Conservation (phyloP, 2,888 invertebrate species). For the Euzophera pinguis region DNA sequence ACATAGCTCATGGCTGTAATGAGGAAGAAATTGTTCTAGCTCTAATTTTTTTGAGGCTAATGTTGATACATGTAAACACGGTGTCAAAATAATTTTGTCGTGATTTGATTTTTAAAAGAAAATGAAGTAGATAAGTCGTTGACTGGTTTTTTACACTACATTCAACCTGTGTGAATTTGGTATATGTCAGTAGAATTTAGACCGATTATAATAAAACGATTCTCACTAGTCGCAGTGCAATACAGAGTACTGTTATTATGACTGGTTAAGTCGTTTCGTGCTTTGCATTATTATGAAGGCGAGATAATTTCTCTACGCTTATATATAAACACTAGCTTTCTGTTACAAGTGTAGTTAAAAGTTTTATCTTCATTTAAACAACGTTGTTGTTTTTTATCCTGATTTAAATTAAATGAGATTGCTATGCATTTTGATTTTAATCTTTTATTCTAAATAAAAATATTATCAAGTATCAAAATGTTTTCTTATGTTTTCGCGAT, state of each 20-base stretch:
- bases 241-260: slow-evolving; percentile 34
- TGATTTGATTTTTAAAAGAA: too few species aligned
- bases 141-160: background rate
- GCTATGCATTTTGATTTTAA: slow-evolving; percentile 16
- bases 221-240: slow-evolving; percentile 31
- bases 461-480: too few species aligned
- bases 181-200: slow-evolving; percentile 31
- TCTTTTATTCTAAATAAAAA: background rate
- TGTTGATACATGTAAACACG: too few species aligned
- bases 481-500: too few species aligned
- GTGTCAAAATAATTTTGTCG: too few species aligned
- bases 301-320: slow-evolving; percentile 34
- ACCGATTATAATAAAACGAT: slow-evolving; percentile 41
- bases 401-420: too few species aligned
- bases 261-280: slow-evolving; percentile 24
- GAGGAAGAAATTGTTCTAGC: too few species aligned
- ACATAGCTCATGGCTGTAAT: too few species aligned
- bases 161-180: slow-evolving; percentile 5
- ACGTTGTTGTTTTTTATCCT: too few species aligned
- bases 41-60: too few species aligned
- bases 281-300: slow-evolving; percentile 23
- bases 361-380: slow-evolving; percentile 28
- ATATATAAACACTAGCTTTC: slow-evolving; percentile 39
- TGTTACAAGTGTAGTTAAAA: slow-evolving; percentile 38
- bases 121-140: background rate